Base-by-base conservation (phyloP, 2,113 vertebrate genomes). In the Entosphenus tridentatus region DNA sequence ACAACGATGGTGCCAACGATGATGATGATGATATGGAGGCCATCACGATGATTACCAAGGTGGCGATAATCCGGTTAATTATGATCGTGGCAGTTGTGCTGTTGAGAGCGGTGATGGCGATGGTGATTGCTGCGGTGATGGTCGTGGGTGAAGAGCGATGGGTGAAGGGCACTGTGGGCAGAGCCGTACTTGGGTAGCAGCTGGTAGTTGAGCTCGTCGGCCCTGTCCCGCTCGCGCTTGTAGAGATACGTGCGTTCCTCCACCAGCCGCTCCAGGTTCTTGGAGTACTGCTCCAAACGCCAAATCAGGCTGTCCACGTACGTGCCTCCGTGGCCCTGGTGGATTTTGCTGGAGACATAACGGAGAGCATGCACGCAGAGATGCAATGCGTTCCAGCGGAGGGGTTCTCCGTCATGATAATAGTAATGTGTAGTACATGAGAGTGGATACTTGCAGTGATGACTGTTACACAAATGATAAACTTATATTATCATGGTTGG, bases 281-380 rank as follows among this genome's bases (percentile, higher is more conserved):
- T 83, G 6, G 92, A 98, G 73, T 98, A 98, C 67, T 95, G 81
- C 80, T 98, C 91, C 39, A 98, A 81, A 9, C 93, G 85, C 0
- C 90, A 83, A 74, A 98, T 90, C 77, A 98, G 81, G 58, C 89
- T 96, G 75, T 98, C 93, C 93, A 98, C 96, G 76, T 98, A 96
- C 12, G 82, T 93, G 78, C 92, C 87, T 58, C 78, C 89, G 71
- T 78, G 86, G 72, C 95, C 84, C 74, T 85, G 85, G 57, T 95
- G 86, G 70, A 87, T 81, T 74, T 88, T 87, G 75, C 92, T 98
- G 76, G 17, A 58, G 1, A 1, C 70, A 9, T 18, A 56, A 18
- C 56, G 62, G 62, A 65, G 21, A 9, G 10, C 62, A 65, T 2
- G 10, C n/a, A 9, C 1, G 10, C 62, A 65, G 9, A 18, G 62